A percentile compares a stretch with the other conserved stretches of the same genome.
Conservation (phyloP, 2,113 vertebrate species). For the Saiga tatarica region DNA sequence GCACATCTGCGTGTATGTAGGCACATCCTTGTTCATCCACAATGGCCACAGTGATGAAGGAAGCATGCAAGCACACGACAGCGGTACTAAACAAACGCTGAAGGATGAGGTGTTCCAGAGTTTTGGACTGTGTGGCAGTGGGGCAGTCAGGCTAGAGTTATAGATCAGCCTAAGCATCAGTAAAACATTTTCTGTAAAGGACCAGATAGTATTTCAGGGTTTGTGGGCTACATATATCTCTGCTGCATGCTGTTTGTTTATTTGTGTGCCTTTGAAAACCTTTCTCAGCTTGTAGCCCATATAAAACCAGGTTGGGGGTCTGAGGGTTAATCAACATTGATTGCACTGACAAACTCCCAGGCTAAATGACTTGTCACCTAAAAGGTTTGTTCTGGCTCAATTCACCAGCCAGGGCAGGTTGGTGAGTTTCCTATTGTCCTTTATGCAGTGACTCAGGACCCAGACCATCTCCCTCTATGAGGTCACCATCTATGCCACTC, state of each 20-base stretch:
- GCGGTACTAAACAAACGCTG: background rate
- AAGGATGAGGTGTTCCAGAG: background rate
- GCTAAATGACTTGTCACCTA: background rate
- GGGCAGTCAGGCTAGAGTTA: background rate
- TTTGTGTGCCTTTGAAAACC: background rate
- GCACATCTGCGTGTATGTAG: too few species aligned
- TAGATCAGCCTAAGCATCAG: background rate
- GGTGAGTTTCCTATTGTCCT: background rate
- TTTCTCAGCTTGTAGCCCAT: background rate
- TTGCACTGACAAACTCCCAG: background rate
- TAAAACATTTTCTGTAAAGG: background rate
- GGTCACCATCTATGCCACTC: background rate
- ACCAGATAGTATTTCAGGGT: background rate
- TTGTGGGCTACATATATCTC: background rate
- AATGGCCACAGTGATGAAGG: background rate
- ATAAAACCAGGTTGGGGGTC: background rate
- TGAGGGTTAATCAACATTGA: background rate
- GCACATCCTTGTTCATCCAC: background rate
- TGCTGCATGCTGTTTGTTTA: background rate
- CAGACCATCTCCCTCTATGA: background rate
- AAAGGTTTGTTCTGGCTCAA: background rate
- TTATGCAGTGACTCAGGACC: background rate
- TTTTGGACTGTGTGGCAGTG: background rate
- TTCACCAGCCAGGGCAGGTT: background rate
- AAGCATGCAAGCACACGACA: accelerated